Percentiles rank a stretch among this genome's conserved stretches.
Conservation (phyloP, 1,140 invertebrate species). For the Procambarus clarkii region DNA sequence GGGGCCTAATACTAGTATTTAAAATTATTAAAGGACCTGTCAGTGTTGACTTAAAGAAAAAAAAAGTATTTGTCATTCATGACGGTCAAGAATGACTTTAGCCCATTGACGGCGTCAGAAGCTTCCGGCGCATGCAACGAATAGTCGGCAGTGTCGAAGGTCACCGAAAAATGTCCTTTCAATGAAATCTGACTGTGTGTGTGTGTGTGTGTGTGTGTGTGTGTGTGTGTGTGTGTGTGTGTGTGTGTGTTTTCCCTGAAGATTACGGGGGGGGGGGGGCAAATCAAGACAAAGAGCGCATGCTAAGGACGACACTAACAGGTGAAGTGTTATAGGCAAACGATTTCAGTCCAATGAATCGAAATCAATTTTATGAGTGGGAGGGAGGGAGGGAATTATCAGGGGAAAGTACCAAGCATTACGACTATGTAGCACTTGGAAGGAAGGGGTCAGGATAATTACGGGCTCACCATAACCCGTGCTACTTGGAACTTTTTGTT, state of each 20-base stretch:
- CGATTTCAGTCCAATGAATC: no score
- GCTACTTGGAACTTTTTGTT: no score
- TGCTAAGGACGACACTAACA: no score
- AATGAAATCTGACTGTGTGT: neutral
- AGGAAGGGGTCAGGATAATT: no score
- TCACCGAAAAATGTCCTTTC: neutral
- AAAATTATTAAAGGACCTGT: neutral
- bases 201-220: slow-evolving; percentile 25
- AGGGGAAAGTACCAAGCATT: no score
- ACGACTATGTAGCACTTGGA: no score
- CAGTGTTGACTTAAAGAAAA: neutral
- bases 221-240: neutral
- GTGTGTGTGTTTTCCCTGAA: neutral
- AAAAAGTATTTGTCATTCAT: neutral
- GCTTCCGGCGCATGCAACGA: neutral
- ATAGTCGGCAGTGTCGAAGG: neutral
- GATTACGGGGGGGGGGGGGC: neutral
- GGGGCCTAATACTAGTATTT: neutral
- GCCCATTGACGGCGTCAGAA: neutral
- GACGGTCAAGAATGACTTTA: neutral
- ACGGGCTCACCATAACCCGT: no score
- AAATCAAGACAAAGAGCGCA: no score
- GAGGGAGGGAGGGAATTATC: no score
- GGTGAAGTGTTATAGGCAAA: no score
- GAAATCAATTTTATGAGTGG: no score